These are phyloP conservation scores for Fukomys damarensis DNA, from an alignment of 2,113 vertebrate species.

Conservation along the genomic window DNA sequence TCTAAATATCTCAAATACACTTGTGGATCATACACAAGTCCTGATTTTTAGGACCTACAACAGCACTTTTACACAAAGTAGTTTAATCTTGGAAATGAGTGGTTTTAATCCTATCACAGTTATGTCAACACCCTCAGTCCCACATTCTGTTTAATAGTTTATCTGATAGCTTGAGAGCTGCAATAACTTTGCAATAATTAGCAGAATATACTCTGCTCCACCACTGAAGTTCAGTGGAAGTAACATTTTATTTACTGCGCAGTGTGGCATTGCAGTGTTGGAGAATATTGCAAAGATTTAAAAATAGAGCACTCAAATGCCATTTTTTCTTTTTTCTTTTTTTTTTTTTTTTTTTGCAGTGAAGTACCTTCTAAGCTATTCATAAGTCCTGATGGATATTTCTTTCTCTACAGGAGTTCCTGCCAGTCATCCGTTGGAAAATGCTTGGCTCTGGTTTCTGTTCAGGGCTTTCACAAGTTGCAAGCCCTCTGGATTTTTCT, in stretches of 20 bases:
- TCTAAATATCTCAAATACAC: neutral
- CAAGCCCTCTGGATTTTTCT: neutral
- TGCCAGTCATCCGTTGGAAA: neutral
- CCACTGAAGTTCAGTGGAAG: conserved; percentile 7
- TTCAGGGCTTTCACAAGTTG: neutral
- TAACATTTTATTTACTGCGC: neutral
- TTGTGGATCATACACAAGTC: neutral
- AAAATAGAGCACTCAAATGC: neutral
- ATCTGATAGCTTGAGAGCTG: conserved; percentile 7
- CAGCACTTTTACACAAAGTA: neutral
- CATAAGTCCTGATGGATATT: neutral
- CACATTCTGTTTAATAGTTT: neutral
- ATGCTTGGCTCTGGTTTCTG: neutral
- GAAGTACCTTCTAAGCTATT: conserved; percentile 7
- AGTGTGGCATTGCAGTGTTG: neutral
- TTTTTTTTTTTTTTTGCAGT: neutral
- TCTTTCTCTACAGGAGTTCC: neutral
- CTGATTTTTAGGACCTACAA: neutral
- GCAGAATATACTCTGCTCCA: neutral
- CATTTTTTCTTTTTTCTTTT: neutral
- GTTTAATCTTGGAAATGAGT: conserved; percentile 37
- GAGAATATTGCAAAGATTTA: neutral
- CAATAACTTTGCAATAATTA: conserved; percentile 37
- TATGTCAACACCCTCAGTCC: neutral
- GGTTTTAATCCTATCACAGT: conserved; percentile 13